Conservation (phyloP, 2,113 vertebrate genomes). For the Azemiops feae region DNA sequence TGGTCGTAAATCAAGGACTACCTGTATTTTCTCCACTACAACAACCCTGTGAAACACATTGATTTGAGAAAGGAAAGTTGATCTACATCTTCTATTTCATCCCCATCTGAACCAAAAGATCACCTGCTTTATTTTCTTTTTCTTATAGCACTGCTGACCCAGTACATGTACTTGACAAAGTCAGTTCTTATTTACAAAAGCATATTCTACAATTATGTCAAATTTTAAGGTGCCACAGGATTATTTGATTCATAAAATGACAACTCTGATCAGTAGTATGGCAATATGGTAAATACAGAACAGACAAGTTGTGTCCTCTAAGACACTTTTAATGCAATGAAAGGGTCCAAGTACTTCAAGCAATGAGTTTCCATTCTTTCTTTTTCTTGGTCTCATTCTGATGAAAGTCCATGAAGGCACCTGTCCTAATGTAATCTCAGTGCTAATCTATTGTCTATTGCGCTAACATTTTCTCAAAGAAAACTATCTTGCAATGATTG, state of each 20-base stretch:
- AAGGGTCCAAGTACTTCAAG: neutral
- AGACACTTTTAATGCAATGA: neutral
- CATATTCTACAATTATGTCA: neutral
- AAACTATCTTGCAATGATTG: neutral
- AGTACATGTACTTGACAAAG: neutral
- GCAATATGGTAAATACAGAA: neutral
- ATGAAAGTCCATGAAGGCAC: neutral
- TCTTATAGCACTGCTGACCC: neutral
- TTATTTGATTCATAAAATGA: neutral
- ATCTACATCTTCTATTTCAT: neutral
- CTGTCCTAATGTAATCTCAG: neutral
- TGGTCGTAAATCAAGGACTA: neutral
- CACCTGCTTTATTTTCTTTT: neutral
- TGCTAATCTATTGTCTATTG: neutral
- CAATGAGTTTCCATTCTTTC: neutral
- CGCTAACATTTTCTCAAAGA: neutral
- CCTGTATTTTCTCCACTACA: neutral
- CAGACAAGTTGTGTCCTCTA: neutral
- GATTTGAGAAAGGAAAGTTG: neutral
- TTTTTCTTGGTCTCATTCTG: slow-evolving; percentile 28
- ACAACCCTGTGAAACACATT: neutral
- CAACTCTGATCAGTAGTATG: neutral
- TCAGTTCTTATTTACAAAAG: neutral
- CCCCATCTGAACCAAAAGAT: neutral
- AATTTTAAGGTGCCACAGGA: neutral